These are phyloP conservation scores for Merodon equestris DNA, from an alignment of 2,888 invertebrate genomes.

Conservation along the genomic window DNA sequence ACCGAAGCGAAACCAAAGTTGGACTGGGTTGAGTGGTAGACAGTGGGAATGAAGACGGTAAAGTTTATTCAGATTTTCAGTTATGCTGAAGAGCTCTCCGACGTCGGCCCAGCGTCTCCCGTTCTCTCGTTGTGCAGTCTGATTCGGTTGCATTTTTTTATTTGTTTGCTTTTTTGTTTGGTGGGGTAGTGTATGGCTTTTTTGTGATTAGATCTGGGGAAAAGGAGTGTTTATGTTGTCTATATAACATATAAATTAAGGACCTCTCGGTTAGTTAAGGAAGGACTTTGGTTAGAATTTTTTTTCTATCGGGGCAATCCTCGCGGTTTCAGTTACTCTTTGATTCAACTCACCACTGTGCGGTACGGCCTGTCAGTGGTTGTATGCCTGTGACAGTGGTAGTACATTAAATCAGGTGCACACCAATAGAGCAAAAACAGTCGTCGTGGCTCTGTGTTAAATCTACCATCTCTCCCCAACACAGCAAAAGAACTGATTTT, in stretches of 20 bases:
- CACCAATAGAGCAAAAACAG: neutral
- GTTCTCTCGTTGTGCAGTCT: conserved; percentile 49
- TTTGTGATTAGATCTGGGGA: neutral
- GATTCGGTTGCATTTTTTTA: conserved; percentile 26
- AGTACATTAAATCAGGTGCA: conserved; percentile 3
- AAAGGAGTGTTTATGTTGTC: too few relatives aligned
- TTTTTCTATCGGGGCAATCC: too few relatives aligned
- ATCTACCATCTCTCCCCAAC: neutral
- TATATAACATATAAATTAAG: too few relatives aligned
- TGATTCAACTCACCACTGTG: conserved; percentile 16
- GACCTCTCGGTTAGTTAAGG: too few relatives aligned
- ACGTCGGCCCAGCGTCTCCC: conserved; percentile 72
- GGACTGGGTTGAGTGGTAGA: too few relatives aligned
- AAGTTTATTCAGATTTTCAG: conserved; percentile 72
- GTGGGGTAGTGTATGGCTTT: neutral
- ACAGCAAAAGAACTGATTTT: too few relatives aligned
- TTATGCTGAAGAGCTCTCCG: conserved; percentile 77
- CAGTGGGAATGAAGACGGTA: conserved; percentile 32
- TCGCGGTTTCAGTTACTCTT: conserved; percentile 55
- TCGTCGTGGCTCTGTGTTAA: too few relatives aligned
- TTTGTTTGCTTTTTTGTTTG: neutral
- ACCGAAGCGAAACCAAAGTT: conserved; percentile 2
- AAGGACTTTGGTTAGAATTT: too few relatives aligned
- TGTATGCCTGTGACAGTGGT: conserved; percentile 4
- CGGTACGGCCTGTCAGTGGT: neutral